phyloP scores from a whole-genome alignment of 92 coral and sea anemone species.

The Phenganax stokvisi region DNA sequence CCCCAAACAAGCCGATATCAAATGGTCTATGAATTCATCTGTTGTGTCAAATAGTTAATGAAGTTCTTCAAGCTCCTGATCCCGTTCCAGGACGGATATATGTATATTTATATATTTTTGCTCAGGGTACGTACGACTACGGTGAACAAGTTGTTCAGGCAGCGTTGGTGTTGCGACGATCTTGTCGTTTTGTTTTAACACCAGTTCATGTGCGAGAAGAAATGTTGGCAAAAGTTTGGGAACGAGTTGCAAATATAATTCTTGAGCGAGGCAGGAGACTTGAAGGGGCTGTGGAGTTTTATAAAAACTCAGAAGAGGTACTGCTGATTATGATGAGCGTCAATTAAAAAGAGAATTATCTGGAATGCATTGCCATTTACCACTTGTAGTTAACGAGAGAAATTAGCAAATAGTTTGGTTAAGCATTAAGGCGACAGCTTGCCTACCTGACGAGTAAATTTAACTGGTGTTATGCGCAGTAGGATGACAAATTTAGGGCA shows the following conservation, averaged over 20 bases:
- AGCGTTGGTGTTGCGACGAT: constrained; percentile 79
- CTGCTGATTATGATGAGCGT: background rate
- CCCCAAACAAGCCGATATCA: too few relatives aligned
- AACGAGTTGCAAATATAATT: constrained; percentile 67
- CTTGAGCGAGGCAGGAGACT: constrained; percentile 88
- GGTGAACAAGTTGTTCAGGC: constrained; percentile 91
- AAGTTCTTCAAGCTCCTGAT: background rate
- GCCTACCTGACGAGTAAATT: too few relatives aligned
- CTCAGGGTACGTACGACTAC: constrained; percentile 82
- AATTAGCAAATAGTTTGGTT: too few relatives aligned
- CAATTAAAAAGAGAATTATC: background rate
- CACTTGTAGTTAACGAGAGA: background rate
- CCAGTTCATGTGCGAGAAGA: constrained; percentile 88
- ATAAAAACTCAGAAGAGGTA: constrained; percentile 87
- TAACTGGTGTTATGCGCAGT: too few relatives aligned
- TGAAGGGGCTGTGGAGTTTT: constrained; percentile 91
- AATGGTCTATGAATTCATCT: too few relatives aligned
- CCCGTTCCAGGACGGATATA: background rate
- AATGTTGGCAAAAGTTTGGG: constrained; percentile 68
- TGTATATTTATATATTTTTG: background rate
- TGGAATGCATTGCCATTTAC: too few relatives aligned
- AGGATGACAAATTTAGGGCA: too few relatives aligned
- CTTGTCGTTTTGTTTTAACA: constrained; percentile 78
- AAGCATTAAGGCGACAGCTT: too few relatives aligned
- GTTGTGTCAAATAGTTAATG: too few relatives aligned